These are phyloP conservation scores for Acanthosepion esculentum DNA, from an alignment of 2,888 invertebrate genomes.

Conservation along the genomic window DNA sequence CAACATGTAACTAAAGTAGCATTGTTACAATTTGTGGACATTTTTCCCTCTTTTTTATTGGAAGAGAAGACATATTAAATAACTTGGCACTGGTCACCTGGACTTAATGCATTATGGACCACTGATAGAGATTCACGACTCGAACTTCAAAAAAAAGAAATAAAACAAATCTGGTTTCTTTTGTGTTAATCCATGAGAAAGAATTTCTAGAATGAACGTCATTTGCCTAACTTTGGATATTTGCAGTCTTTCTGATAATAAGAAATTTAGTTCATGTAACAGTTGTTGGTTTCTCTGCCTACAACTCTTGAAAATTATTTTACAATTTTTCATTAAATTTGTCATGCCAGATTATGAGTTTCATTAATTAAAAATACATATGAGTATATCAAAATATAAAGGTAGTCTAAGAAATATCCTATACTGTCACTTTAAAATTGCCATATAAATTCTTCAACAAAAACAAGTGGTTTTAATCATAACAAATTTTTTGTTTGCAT, in stretches of 20 bases:
- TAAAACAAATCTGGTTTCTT: too few relatives aligned
- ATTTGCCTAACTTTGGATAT: background rate
- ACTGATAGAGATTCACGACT: background rate
- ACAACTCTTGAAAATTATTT: background rate
- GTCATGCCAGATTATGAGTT: too few relatives aligned
- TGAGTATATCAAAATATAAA: too few relatives aligned
- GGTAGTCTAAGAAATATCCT: too few relatives aligned
- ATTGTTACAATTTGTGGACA: slow-evolving; percentile 33
- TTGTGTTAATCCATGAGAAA: background rate
- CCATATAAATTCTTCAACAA: too few relatives aligned
- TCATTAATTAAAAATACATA: too few relatives aligned
- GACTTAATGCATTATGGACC: background rate
- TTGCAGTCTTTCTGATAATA: background rate
- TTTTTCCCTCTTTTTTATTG: background rate
- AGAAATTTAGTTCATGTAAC: background rate
- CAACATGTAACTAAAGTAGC: background rate
- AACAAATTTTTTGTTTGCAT: too few relatives aligned
- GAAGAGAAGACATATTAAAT: slow-evolving; percentile 4
- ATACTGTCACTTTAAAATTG: too few relatives aligned
- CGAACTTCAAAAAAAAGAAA: background rate
- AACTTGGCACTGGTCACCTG: background rate
- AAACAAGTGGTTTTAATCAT: too few relatives aligned
- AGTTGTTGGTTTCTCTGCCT: background rate
- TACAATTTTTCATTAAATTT: too few relatives aligned
- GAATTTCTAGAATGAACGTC: background rate